Conservation (phyloP, 2,797 vertebrate species). For the Gymnodraco acuticeps region DNA sequence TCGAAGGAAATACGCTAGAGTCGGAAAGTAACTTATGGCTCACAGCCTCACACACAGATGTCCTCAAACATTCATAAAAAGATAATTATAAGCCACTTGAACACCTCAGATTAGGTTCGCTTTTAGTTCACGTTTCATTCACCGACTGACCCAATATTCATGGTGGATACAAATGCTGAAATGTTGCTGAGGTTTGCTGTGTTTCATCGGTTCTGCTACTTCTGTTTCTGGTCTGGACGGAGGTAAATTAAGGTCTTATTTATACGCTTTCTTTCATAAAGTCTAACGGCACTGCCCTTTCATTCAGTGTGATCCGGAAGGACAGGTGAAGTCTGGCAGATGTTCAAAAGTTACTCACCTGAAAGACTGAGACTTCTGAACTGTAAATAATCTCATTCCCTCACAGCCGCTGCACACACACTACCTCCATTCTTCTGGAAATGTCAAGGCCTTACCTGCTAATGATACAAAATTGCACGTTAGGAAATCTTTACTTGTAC, state of each 20-base stretch:
- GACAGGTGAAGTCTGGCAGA: slow-evolving; percentile 31
- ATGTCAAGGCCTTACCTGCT: slow-evolving; percentile 34
- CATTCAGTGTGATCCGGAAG: slow-evolving; percentile 16
- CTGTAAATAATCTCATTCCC: slow-evolving; percentile 2
- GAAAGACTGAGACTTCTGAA: slow-evolving; percentile 23
- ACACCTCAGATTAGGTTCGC: not conserved
- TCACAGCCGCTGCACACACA: not conserved
- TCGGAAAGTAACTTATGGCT: slow-evolving; percentile 27
- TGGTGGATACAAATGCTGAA: slow-evolving; percentile 18
- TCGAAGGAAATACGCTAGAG: not conserved
- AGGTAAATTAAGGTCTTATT: not conserved
- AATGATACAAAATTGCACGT: slow-evolving; percentile 29
- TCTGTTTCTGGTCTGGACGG: not conserved
- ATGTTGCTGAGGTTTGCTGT: too few relatives aligned
- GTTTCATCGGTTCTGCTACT: too few relatives aligned
- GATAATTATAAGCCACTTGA: slow-evolving; percentile 22
- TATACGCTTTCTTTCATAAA: slow-evolving; percentile 4
- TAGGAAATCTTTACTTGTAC: not conserved
- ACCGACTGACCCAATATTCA: not conserved
- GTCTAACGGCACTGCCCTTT: not conserved
- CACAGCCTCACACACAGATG: slow-evolving; percentile 7
- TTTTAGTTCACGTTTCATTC: not conserved
- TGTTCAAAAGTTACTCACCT: slow-evolving; percentile 26
- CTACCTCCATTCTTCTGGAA: slow-evolving; percentile 10
- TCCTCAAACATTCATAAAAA: slow-evolving; percentile 26